Evolutionary conservation across 2,113 vertebrate genomes (phyloP).

Genomic region (Hassar affinis): DNA sequence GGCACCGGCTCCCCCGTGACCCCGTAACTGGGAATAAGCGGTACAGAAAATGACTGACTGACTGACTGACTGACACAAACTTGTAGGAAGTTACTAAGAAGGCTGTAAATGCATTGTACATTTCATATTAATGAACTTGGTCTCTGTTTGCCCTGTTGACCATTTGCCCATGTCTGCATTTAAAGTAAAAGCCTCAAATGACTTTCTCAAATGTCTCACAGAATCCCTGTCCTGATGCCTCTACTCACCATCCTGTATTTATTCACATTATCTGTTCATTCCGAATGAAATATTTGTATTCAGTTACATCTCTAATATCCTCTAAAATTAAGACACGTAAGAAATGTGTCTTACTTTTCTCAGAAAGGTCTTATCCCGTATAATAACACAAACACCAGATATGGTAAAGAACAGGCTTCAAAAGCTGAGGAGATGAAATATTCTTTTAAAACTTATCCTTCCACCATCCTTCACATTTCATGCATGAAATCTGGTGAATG

Average conservation of each 20-base stretch:
- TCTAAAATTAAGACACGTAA: neutral
- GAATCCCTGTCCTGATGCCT: neutral
- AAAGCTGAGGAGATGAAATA: neutral
- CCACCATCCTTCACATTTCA: neutral
- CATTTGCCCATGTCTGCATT: neutral
- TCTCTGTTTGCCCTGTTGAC: neutral
- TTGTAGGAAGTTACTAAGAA: neutral
- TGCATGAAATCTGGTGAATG: constrained; percentile 15
- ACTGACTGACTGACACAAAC: too few relatives aligned
- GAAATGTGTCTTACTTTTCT: neutral
- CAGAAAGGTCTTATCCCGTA: neutral
- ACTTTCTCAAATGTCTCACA: neutral
- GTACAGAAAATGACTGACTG: too few relatives aligned
- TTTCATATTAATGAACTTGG: neutral
- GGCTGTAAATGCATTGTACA: neutral
- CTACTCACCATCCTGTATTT: neutral
- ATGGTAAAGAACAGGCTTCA: neutral
- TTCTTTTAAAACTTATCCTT: constrained; percentile 9
- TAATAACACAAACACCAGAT: neutral
- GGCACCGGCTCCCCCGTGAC: too few relatives aligned
- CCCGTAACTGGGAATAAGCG: too few relatives aligned
- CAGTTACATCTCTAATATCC: neutral
- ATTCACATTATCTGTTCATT: neutral
- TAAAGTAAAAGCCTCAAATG: neutral
- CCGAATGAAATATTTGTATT: neutral